phyloP scores from a whole-genome alignment of 2,797 vertebrate species.

The Acomys russatus region DNA sequence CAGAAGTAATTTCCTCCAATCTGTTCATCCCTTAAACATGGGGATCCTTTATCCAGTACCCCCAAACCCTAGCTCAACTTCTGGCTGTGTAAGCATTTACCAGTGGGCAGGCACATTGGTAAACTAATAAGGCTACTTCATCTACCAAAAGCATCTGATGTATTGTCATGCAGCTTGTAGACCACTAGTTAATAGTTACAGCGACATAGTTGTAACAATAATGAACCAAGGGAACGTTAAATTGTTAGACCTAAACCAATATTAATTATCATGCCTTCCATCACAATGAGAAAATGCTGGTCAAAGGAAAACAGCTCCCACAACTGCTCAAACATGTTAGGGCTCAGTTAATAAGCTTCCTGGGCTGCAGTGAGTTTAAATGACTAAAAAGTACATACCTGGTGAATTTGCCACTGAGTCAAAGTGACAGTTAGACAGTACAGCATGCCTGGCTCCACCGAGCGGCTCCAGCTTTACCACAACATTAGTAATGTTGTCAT shows the following conservation, averaged over 20 bases:
- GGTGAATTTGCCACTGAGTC: conserved; percentile 97
- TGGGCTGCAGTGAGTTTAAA: neutral
- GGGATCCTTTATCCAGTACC: neutral
- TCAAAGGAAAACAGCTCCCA: conserved; percentile 28
- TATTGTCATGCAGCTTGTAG: neutral
- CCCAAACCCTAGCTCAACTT: neutral
- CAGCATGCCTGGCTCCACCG: conserved; percentile 92
- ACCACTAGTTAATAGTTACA: neutral
- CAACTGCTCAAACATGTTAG: neutral
- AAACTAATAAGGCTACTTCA: neutral
- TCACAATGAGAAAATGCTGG: conserved; percentile 7
- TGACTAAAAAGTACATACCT: conserved; percentile 88
- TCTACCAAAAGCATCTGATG: conserved; percentile 5
- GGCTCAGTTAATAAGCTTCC: neutral
- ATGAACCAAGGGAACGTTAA: conserved; percentile 27
- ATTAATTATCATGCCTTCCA: neutral
- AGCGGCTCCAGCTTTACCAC: conserved; percentile 95
- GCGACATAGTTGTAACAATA: neutral
- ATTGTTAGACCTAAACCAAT: neutral
- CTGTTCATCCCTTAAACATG: neutral
- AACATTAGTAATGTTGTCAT: conserved; percentile 96
- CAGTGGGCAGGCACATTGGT: neutral
- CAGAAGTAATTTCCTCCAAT: neutral
- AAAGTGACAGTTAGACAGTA: conserved; percentile 98
- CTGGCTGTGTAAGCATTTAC: neutral